Percentiles rank a stretch among this genome's conserved stretches.
These are phyloP conservation scores for Ethmia dodecea DNA, from an alignment of 2,888 invertebrate genomes.

Conservation along the genomic window DNA sequence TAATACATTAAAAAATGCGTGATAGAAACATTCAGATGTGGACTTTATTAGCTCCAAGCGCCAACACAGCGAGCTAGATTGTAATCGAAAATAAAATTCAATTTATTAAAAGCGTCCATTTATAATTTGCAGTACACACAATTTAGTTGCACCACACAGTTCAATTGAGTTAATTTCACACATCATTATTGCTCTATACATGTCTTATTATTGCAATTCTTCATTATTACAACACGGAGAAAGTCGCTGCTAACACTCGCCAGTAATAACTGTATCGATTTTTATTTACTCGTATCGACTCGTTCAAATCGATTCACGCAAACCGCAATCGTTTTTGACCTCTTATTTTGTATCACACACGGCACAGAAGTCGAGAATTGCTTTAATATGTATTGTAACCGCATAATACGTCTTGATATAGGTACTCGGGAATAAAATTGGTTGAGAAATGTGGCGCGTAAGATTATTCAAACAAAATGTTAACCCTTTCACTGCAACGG, in stretches of 20 bases:
- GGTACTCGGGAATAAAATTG: slow-evolving; percentile 2
- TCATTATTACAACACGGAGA: slow-evolving; percentile 12
- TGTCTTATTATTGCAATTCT: slow-evolving; percentile 8
- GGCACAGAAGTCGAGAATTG: slow-evolving; percentile 39
- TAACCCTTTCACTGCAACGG: no score
- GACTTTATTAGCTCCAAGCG: no score
- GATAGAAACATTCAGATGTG: no score
- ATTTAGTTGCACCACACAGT: no score
- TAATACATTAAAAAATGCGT: no score
- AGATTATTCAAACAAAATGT: neutral
- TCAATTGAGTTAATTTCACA: slow-evolving; percentile 16
- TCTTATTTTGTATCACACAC: slow-evolving; percentile 55
- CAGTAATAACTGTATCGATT: slow-evolving; percentile 44
- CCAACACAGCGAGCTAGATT: no score
- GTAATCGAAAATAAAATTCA: no score
- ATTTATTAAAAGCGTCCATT: no score
- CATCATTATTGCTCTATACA: slow-evolving; percentile 5
- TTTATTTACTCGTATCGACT: slow-evolving; percentile 46
- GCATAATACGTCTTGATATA: slow-evolving; percentile 22
- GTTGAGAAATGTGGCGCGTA: neutral
- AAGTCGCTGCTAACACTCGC: slow-evolving; percentile 12
- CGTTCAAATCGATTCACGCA: slow-evolving; percentile 47
- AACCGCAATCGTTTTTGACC: slow-evolving; percentile 50
- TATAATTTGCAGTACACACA: no score
- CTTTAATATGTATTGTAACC: slow-evolving; percentile 25